Conservation (phyloP, 1,140 invertebrate species). For the Euschistus heros region DNA sequence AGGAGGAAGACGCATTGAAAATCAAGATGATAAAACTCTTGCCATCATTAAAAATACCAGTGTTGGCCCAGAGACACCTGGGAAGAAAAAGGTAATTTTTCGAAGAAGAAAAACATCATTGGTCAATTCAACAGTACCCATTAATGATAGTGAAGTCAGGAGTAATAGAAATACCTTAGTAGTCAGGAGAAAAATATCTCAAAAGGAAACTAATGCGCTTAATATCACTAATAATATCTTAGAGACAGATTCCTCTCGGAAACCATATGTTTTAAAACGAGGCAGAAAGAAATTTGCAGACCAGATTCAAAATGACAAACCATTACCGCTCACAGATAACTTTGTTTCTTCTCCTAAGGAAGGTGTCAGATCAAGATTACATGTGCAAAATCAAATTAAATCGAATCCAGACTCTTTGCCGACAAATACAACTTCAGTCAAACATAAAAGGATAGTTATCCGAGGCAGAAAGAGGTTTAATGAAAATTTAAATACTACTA, state of each 20-base stretch:
- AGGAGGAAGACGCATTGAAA: too few relatives aligned
- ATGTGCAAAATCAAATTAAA: background rate
- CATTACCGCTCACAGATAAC: background rate
- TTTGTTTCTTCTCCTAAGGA: background rate
- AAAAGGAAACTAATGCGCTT: too few relatives aligned
- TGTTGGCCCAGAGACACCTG: background rate
- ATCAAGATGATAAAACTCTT: too few relatives aligned
- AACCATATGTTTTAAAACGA: background rate
- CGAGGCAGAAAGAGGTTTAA: slow-evolving; percentile 3
- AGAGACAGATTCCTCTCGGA: too few relatives aligned
- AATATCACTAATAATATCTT: too few relatives aligned
- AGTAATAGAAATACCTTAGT: background rate
- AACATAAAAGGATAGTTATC: slow-evolving; percentile 3
- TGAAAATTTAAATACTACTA: background rate
- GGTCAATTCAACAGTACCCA: background rate
- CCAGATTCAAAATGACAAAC: background rate
- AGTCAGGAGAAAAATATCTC: background rate
- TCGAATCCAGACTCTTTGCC: background rate
- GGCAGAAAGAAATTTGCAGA: background rate
- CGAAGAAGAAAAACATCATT: background rate
- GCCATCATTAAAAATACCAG: too few relatives aligned
- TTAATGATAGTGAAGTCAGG: background rate
- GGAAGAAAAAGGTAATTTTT: background rate
- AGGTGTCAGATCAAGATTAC: background rate
- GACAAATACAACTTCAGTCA: background rate